A percentile compares a stretch with the other conserved stretches of the same genome.
phyloP scores from a whole-genome alignment of 2,113 vertebrate species.

The Oryctolagus cuniculus region mOryCun1.1 NC_091438.1:102806001-102806500 shows the following conservation, averaged over 20 bases:
- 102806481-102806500: too few relatives aligned
- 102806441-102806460: neutral
- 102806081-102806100: too few relatives aligned
- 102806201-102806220: neutral
- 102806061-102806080: too few relatives aligned
- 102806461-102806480: neutral
- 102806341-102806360: neutral
- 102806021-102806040: too few relatives aligned
- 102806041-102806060: too few relatives aligned
- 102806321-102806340: neutral
- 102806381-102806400: constrained; percentile 34
- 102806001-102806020: too few relatives aligned
- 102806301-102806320: neutral
- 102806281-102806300: neutral
- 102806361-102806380: neutral
- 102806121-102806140: neutral
- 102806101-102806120: too few relatives aligned
- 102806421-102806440: neutral
- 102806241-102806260: neutral
- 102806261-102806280: constrained; percentile 21
- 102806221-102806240: neutral
- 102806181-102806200: neutral
- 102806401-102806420: neutral
- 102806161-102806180: neutral
- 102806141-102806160: neutral